Percentiles rank a stretch among this genome's conserved stretches.
phyloP scores from a whole-genome alignment of 2,888 invertebrate genomes.

The Mythimna loreyi region DNA sequence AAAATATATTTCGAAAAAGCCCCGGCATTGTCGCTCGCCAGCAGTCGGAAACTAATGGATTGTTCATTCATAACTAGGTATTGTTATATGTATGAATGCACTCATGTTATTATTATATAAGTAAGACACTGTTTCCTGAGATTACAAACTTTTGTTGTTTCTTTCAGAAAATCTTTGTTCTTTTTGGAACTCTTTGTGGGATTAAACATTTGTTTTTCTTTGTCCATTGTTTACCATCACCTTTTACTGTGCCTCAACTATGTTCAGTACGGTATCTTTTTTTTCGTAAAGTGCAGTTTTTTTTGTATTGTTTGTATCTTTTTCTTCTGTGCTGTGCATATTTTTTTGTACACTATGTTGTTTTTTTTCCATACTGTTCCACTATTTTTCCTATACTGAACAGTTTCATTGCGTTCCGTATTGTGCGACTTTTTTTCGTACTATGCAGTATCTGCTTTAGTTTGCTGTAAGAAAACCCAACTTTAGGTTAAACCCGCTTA shows the following conservation, averaged over 20 bases:
- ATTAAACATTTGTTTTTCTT: not conserved
- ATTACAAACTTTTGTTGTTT: conserved; percentile 28
- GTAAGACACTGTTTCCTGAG: conserved; percentile 24
- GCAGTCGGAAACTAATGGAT: conserved; percentile 46
- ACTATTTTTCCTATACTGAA: no score
- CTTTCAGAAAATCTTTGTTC: conserved; percentile 21
- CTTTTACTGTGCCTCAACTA: not conserved
- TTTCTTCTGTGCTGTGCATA: no score
- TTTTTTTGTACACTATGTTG: no score
- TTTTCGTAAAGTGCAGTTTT: no score
- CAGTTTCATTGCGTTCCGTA: no score
- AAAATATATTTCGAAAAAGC: conserved; percentile 52
- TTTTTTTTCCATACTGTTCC: no score
- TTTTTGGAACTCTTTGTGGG: conserved; percentile 14
- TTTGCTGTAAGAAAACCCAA: no score
- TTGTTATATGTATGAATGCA: conserved; percentile 38
- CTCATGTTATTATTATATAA: conserved; percentile 33
- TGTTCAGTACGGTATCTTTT: not conserved
- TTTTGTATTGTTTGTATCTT: no score
- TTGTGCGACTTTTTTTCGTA: no score
- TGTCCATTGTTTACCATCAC: not conserved
- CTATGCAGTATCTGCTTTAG: no score
- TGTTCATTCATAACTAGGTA: conserved; percentile 44
- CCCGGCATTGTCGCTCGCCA: conserved; percentile 39
- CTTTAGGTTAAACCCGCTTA: no score